These are phyloP conservation scores for Ambastaia sidthimunki DNA, from an alignment of 2,797 vertebrate genomes.

Conservation along the genomic window DNA sequence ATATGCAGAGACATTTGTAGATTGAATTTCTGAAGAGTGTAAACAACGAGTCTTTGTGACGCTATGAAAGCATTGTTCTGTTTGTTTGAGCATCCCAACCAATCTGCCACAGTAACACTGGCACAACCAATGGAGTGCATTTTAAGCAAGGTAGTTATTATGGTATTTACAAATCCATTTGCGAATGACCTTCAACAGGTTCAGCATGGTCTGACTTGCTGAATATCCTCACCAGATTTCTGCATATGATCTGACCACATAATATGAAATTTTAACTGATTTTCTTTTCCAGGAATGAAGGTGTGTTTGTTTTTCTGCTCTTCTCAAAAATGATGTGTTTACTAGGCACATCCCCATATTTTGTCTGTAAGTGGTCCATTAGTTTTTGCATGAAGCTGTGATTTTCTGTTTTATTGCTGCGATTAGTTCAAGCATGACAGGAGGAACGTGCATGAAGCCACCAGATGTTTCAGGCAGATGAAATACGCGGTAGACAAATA, in stretches of 20 bases:
- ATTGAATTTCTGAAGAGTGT: neutral
- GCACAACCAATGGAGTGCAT: too few species aligned
- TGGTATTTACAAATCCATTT: too few species aligned
- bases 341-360: constrained; percentile 45
- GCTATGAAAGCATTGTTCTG: too few species aligned
- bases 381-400: constrained; percentile 55
- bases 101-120: too few species aligned
- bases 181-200: too few species aligned
- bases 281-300: neutral
- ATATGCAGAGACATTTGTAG: too few species aligned
- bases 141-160: too few species aligned
- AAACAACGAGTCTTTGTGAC: neutral
- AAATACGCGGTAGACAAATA: constrained; percentile 46
- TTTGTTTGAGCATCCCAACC: too few species aligned
- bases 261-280: neutral
- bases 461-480: constrained; percentile 49
- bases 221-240: too few species aligned
- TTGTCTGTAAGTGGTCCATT: constrained; percentile 56
- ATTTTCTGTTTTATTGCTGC: constrained; percentile 55
- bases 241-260: neutral
- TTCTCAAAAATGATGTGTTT: constrained; percentile 28
- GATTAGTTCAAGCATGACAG: constrained; percentile 54
- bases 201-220: too few species aligned
- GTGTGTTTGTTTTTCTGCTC: constrained; percentile 21
- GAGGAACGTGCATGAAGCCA: constrained; percentile 49